Conservation (phyloP, 1,140 invertebrate species). For the Bombus superbus region DNA sequence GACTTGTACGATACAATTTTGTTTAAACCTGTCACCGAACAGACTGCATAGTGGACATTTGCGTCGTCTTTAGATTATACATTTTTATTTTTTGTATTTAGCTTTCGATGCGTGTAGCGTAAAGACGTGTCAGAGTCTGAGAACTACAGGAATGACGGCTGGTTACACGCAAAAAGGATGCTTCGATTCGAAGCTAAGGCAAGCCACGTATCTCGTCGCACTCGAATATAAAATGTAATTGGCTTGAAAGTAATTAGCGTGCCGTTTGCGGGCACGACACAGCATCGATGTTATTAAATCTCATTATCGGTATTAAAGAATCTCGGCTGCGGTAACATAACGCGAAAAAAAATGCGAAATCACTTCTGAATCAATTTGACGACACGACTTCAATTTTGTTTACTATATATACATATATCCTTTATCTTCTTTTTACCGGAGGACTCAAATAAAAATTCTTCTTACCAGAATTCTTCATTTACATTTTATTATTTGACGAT, state of each 20-base stretch:
- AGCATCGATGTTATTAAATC: slow-evolving; percentile 48
- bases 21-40: no score
- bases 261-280: neutral
- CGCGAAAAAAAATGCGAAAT: slow-evolving; percentile 24
- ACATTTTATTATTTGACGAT: neutral
- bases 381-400: neutral
- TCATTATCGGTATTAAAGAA: slow-evolving; percentile 29
- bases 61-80: no score
- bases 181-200: slow-evolving; percentile 22
- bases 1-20: no score
- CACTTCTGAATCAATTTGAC: neutral
- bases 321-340: neutral
- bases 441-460: no score
- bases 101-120: no score
- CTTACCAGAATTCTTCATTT: neutral
- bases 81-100: neutral
- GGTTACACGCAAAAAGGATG: neutral
- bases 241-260: slow-evolving; percentile 42
- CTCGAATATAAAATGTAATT: slow-evolving; percentile 46
- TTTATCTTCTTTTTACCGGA: neutral
- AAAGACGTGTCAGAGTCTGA: neutral
- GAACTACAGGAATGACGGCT: neutral
- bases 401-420: no score
- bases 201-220: neutral
- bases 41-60: no score